A percentile compares a stretch with the other conserved stretches of the same genome.
phyloP scores from a whole-genome alignment of 1,140 invertebrate genomes.

The Drosophila melanica region DNA sequence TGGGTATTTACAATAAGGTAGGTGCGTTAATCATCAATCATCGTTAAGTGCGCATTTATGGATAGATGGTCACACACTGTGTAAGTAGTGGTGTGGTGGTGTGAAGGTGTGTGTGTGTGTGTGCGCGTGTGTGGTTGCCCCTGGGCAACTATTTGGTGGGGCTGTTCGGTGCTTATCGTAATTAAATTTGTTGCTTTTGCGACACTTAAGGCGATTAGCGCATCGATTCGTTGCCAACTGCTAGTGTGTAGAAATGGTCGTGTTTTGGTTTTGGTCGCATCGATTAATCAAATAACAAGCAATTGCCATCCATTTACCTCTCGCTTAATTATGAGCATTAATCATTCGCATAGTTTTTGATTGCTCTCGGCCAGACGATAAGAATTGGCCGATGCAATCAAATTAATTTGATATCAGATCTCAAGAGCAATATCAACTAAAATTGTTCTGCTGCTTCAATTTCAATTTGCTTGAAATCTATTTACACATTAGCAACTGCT shows the following conservation, averaged over 20 bases:
- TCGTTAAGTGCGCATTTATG: constrained; percentile 42
- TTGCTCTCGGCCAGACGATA: background rate
- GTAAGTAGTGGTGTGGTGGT: too few species aligned
- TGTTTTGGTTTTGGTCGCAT: constrained; percentile 42
- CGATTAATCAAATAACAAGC: constrained; percentile 51
- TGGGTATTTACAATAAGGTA: background rate
- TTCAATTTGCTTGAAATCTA: background rate
- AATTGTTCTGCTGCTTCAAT: background rate
- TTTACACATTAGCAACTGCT: too few species aligned
- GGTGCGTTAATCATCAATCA: constrained; percentile 53
- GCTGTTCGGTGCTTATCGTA: constrained; percentile 37
- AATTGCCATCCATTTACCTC: constrained; percentile 37
- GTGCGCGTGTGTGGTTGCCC: background rate
- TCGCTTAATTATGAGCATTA: constrained; percentile 29
- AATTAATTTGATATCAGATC: constrained; percentile 18
- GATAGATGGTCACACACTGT: constrained; percentile 15
- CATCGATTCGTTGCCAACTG: constrained; percentile 17
- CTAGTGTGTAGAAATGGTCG: constrained; percentile 1
- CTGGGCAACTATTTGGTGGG: constrained; percentile 27
- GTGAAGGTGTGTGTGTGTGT: background rate
- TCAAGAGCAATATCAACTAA: background rate
- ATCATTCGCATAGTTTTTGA: constrained; percentile 19
- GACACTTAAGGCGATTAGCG: constrained; percentile 56
- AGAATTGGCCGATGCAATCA: background rate
- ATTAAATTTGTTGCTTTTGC: constrained; percentile 58